Base-by-base conservation (phyloP, 2,113 vertebrate genomes). In the Penelope pileata region DNA sequence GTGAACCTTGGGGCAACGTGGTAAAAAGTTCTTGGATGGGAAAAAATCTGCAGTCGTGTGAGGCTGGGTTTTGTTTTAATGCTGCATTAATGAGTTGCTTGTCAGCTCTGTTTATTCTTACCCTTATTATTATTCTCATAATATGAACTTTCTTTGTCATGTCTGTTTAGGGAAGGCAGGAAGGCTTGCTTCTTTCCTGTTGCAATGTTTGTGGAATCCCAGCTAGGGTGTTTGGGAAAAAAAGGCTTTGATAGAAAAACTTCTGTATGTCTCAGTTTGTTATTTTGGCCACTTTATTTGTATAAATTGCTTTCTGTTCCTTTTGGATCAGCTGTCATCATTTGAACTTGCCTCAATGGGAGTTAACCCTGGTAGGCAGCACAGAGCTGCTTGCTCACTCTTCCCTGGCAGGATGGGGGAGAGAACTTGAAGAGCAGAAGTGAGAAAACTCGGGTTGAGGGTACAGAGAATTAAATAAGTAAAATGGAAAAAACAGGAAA, bases 281-380 rank as follows among this genome's bases (percentile, higher is more conserved):
- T 93, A 42, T 90, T 86, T 92, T 86, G 75, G 43, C n/a, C 30
- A 16, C 43, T 89, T 88, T 48, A 51, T 63, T 75, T 86, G 87
- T 64, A 36, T 87, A 83, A 79, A 75, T 78, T 53, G n/a, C 56
- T 81, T 80, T 75, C 9, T 92, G 62, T 83, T 94, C 50, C n/a
- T 91, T 92, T 92, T 77, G 73, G 30, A 84, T 89, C 27, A 66
- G 70, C 48, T 91, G 74, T 87, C 47, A 42, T 91, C 24, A 15
- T 62, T 84, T 84, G 42, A 40, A 12, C 16, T 88, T 91, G 83
- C 27, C 32, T 67, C 56, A 38, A 0, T 90, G 84, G 91, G 58
- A 15, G 72, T 90, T 90, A 93, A 83, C 48, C 62, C 23, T 36
- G 16, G 22, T 68, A 56, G 92, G 53, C 54, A 60, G 40, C 8